Conservation (phyloP, 2,797 vertebrate species). For the Malacoctenus gilli region DNA sequence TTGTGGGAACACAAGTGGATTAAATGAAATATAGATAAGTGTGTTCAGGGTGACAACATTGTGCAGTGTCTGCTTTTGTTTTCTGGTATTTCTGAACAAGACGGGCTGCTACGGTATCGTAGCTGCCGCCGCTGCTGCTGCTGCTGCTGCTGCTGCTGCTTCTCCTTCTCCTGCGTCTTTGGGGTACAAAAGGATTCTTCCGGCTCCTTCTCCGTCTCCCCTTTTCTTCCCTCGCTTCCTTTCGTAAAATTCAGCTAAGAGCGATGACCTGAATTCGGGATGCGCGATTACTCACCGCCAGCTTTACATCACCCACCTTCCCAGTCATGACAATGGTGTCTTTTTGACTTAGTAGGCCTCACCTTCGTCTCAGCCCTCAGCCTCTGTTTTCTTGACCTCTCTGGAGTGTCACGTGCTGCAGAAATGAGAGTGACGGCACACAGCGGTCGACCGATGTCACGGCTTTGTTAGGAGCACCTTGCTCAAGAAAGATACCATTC, state of each 20-base stretch:
- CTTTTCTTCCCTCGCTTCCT: slow-evolving; percentile 27
- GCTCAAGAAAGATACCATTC: slow-evolving; percentile 21
- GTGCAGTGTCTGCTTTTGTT: slow-evolving; percentile 25
- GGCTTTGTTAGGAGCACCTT: slow-evolving; percentile 53
- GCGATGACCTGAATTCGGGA: slow-evolving; percentile 74
- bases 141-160: slow-evolving; percentile 55
- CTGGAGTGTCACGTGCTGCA: slow-evolving; percentile 57
- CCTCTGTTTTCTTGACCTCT: slow-evolving; percentile 55
- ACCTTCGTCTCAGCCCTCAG: slow-evolving; percentile 39
- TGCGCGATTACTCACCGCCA: slow-evolving; percentile 68
- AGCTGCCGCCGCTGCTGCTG: slow-evolving; percentile 36
- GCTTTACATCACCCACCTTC: slow-evolving; percentile 67
- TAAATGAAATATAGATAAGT: slow-evolving; percentile 39
- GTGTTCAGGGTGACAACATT: slow-evolving; percentile 11
- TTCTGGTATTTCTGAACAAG: slow-evolving; percentile 41
- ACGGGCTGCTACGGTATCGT: too few species aligned
- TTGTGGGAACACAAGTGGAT: slow-evolving; percentile 37
- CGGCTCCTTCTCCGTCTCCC: slow-evolving; percentile 31
- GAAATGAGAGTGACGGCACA: slow-evolving; percentile 59
- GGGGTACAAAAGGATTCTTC: slow-evolving; percentile 41
- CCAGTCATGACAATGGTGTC: slow-evolving; percentile 53
- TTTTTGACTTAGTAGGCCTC: slow-evolving; percentile 46
- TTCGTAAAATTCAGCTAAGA: slow-evolving; percentile 54
- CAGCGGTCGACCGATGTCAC: slow-evolving; percentile 45
- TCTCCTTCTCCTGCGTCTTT: slow-evolving; percentile 58